Evolutionary conservation across 2,888 invertebrate species (phyloP).

Genomic region (Agrenia bidenticulata): DNA sequence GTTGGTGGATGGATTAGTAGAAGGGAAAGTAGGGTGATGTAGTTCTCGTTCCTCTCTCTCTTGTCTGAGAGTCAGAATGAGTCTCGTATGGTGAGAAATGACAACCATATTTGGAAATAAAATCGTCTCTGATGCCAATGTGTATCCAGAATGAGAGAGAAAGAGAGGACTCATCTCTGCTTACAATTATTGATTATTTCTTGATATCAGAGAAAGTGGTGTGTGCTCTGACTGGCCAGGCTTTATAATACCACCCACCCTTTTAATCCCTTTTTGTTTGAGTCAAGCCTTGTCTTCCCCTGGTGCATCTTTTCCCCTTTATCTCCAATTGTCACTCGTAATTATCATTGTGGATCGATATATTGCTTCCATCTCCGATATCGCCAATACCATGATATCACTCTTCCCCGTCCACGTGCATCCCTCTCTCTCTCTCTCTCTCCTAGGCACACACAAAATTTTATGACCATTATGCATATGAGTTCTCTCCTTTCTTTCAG

Average conservation of each 20-base stretch:
- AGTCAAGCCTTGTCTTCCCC: constrained; percentile 16
- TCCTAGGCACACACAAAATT: constrained; percentile 2
- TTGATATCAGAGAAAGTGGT: constrained; percentile 29
- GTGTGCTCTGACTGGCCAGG: constrained; percentile 8
- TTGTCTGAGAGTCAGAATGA: constrained; percentile 19
- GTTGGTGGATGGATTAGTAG: background rate
- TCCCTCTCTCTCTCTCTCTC: background rate
- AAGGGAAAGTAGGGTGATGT: background rate
- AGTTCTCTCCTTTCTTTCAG: constrained; percentile 13
- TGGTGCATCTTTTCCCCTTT: constrained; percentile 38
- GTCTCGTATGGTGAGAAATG: constrained; percentile 40
- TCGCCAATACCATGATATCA: constrained; percentile 39
- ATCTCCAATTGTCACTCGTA: constrained; percentile 53
- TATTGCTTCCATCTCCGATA: constrained; percentile 52
- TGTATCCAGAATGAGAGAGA: constrained; percentile 12
- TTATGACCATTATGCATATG: constrained; percentile 24
- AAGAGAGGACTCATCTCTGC: constrained; percentile 50
- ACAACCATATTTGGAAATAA: constrained; percentile 48
- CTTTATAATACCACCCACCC: constrained; percentile 43
- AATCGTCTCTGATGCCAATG: constrained; percentile 41
- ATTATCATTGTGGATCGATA: constrained; percentile 53
- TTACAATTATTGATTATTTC: constrained; percentile 53
- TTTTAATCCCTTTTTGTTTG: constrained; percentile 47
- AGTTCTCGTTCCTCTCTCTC: constrained; percentile 1
- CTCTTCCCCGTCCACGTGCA: constrained; percentile 7